A percentile compares a stretch with the other conserved stretches of the same genome.
These are phyloP conservation scores for Patiria pectinifera DNA, from an alignment of 53 echinoderm and acorn worm genomes.

Conservation along the genomic window DNA sequence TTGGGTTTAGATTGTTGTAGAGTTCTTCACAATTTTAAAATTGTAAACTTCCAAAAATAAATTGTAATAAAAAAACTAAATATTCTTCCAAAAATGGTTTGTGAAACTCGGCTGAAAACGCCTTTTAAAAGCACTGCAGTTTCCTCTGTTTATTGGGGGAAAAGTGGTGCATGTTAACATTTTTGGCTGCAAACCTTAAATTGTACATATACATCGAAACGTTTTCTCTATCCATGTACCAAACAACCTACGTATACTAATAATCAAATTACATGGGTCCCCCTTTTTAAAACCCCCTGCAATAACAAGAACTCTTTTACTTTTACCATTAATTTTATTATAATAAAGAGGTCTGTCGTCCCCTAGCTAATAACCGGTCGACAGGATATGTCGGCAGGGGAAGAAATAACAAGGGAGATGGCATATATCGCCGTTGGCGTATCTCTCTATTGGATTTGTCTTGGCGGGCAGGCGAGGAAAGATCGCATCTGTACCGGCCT, in stretches of 20 bases:
- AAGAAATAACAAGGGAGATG: not conserved
- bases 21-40: no score
- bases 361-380: not conserved
- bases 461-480: not conserved
- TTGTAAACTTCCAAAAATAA: no score
- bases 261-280: not conserved
- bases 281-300: not conserved
- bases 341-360: conserved; percentile 1
- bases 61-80: no score
- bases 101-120: no score
- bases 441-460: not conserved
- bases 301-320: not conserved
- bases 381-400: not conserved
- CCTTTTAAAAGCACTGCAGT: no score
- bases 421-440: not conserved
- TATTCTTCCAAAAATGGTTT: no score
- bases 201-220: not conserved
- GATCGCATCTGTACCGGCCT: not conserved
- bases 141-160: no score
- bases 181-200: no score
- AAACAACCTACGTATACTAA: not conserved
- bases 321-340: not conserved
- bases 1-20: no score
- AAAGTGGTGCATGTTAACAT: no score
- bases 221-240: not conserved